Conservation (phyloP, 2,113 vertebrate species). For the Xiphophorus couchianus region DNA sequence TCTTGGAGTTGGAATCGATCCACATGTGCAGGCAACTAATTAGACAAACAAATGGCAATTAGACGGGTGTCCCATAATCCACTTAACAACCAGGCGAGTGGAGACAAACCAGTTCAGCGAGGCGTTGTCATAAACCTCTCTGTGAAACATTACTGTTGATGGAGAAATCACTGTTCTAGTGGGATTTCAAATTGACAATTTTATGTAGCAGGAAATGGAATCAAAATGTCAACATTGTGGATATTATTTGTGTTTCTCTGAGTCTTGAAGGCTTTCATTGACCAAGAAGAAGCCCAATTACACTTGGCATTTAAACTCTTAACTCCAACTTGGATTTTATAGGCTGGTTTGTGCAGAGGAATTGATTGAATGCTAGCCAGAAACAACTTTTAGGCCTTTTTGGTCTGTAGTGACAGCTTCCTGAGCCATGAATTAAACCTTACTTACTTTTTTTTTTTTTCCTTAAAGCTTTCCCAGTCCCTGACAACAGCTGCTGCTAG, state of each 20-base stretch:
- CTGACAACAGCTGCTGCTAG: no score
- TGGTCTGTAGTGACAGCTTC: no score
- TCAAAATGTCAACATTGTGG: background rate
- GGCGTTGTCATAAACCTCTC: background rate
- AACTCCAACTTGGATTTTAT: no score
- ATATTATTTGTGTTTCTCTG: background rate
- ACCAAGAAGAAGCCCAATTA: background rate
- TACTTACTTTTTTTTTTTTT: no score
- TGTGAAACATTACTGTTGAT: background rate
- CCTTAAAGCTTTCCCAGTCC: no score
- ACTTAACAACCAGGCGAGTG: conserved; percentile 20
- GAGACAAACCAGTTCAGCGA: conserved; percentile 35
- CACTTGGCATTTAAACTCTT: background rate
- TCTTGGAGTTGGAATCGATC: conserved; percentile 41
- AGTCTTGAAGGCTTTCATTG: background rate
- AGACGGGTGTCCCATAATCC: conserved; percentile 37
- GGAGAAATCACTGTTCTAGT: background rate
- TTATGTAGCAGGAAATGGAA: background rate
- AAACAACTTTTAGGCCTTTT: no score
- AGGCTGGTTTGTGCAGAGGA: no score
- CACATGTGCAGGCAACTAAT: conserved; percentile 61
- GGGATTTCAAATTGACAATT: background rate
- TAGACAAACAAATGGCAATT: conserved; percentile 67
- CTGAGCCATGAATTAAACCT: no score
- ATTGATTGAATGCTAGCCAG: no score